Evolutionary conservation across 1,140 invertebrate species (phyloP).

Genomic region (Apis dorsata): DNA sequence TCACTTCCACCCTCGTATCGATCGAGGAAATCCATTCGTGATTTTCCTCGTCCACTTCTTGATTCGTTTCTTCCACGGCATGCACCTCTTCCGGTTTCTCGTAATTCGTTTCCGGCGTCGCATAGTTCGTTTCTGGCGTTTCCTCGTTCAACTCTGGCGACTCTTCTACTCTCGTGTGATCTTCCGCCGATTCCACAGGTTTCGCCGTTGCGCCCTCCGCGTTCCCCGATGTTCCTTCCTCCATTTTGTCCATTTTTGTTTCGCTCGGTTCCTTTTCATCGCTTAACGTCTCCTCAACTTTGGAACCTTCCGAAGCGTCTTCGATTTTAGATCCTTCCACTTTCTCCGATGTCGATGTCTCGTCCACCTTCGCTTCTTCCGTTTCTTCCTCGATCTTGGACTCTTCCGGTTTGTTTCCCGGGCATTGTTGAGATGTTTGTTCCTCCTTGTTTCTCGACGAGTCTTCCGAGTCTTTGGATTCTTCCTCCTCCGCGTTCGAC

Average conservation of each 20-base stretch:
- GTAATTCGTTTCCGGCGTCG: conserved; percentile 69
- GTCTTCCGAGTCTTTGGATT: background rate
- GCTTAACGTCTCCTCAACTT: background rate
- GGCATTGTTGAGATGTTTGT: no score
- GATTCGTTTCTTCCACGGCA: conserved; percentile 45
- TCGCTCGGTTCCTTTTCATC: no score
- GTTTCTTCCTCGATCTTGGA: background rate
- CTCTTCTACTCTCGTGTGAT: conserved; percentile 42
- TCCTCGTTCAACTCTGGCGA: conserved; percentile 71
- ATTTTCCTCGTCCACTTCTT: conserved; percentile 35
- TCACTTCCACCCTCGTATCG: background rate
- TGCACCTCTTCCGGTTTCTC: conserved; percentile 62
- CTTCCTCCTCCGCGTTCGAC: background rate
- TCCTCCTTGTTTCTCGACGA: background rate
- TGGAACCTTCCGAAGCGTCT: background rate
- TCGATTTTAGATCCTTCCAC: background rate
- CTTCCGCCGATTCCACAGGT: background rate
- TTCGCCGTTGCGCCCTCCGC: background rate
- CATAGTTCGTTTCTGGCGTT: conserved; percentile 74
- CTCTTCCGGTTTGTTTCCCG: background rate
- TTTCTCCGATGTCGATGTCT: background rate
- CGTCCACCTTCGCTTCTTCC: background rate
- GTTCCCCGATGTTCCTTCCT: background rate
- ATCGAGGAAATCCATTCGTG: conserved; percentile 26
- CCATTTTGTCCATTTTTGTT: background rate